Conservation (phyloP, 1,140 invertebrate species). For the Pseudomyrmex dendroicus region DNA sequence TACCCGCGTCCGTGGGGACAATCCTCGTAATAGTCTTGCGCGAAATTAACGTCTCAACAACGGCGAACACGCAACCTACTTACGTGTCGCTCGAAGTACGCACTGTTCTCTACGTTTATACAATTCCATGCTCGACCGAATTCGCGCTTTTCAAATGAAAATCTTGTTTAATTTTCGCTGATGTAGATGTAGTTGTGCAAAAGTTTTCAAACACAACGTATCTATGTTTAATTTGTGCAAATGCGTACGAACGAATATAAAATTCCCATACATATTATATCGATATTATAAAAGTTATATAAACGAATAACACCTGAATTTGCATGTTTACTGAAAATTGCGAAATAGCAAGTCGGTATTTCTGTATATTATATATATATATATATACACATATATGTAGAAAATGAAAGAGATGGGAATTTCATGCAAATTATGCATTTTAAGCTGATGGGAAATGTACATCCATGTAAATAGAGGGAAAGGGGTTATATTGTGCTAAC, state of each 20-base stretch:
- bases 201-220: background rate
- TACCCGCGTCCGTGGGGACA: constrained; percentile 36
- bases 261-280: too few relatives aligned
- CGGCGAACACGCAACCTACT: constrained; percentile 1
- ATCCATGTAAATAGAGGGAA: background rate
- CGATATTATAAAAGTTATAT: background rate
- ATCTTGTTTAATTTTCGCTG: constrained; percentile 1
- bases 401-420: background rate
- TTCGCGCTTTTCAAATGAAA: background rate
- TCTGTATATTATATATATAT: background rate
- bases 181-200: background rate
- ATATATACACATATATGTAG: too few relatives aligned
- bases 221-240: too few relatives aligned
- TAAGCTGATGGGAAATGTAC: constrained; percentile 2
- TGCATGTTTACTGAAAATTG: constrained; percentile 3
- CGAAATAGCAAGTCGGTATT: background rate
- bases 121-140: background rate
- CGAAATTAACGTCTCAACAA: constrained; percentile 46
- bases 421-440: constrained; percentile 22
- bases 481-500: background rate
- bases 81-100: background rate
- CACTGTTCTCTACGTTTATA: constrained; percentile 9
- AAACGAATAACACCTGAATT: constrained; percentile 1
- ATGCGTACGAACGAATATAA: too few relatives aligned
- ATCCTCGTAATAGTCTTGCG: constrained; percentile 40